Percentiles rank a stretch among this genome's conserved stretches.
Evolutionary conservation across 2,113 vertebrate species (phyloP).

Genomic region (Sardina pilchardus): DNA sequence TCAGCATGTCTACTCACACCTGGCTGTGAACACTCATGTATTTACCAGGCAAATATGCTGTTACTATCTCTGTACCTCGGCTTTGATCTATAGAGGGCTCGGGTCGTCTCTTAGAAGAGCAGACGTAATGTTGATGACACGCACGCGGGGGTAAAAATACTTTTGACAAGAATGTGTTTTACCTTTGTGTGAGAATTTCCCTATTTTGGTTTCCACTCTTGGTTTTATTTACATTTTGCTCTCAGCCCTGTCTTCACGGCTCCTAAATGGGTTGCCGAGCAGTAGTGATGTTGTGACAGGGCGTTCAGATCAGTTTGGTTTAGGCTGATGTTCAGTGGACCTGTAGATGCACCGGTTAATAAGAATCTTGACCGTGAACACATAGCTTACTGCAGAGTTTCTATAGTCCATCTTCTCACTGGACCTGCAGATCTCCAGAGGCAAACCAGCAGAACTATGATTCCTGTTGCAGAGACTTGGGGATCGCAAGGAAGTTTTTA

Average conservation of each 20-base stretch:
- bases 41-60: slow-evolving; percentile 44
- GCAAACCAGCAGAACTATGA: slow-evolving; percentile 41
- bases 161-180: slow-evolving; percentile 12
- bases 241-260: background rate
- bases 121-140: slow-evolving; percentile 14
- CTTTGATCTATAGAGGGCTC: slow-evolving; percentile 41
- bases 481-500: background rate
- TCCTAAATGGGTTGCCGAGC: background rate
- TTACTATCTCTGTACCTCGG: slow-evolving; percentile 25
- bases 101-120: slow-evolving; percentile 20
- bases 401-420: slow-evolving; percentile 14
- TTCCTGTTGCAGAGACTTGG: slow-evolving; percentile 23
- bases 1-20: slow-evolving; percentile 45
- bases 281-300: background rate
- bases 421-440: slow-evolving; percentile 25
- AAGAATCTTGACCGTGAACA: background rate
- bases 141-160: slow-evolving; percentile 21
- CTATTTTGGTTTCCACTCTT: background rate
- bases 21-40: slow-evolving; percentile 39
- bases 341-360: background rate
- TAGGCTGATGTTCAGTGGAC: background rate
- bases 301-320: background rate
- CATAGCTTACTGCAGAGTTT: background rate
- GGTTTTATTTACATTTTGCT: background rate
- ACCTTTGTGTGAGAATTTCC: background rate